Evolutionary conservation across 2,888 invertebrate species (phyloP).

Genomic region (Magallana nippona): DNA sequence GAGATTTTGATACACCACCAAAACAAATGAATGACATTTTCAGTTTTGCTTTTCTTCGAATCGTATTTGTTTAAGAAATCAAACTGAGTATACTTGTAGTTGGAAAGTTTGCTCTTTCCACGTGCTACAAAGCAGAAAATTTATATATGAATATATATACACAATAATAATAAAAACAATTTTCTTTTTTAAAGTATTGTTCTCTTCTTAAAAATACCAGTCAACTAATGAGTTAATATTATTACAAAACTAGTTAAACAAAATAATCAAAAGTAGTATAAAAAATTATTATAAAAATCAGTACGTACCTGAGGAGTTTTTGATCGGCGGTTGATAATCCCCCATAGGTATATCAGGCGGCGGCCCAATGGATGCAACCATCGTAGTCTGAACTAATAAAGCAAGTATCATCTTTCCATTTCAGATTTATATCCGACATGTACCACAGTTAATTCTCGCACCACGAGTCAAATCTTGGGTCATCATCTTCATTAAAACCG

Average conservation of each 20-base stretch:
- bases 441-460: background rate
- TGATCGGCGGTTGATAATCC: background rate
- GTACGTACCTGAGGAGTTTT: background rate
- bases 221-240: no score
- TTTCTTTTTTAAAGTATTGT: no score
- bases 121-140: no score
- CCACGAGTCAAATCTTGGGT: background rate
- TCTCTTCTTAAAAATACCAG: no score
- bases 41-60: no score
- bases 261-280: background rate
- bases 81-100: no score
- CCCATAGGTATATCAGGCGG: background rate
- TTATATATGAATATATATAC: no score
- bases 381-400: conserved; percentile 6
- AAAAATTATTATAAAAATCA: background rate
- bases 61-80: no score
- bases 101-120: no score
- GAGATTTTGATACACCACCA: no score
- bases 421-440: background rate
- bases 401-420: conserved; percentile 25
- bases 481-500: background rate
- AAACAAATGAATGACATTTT: no score
- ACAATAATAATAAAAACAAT: no score
- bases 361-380: background rate
- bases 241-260: background rate